These are phyloP conservation scores for Cheilosia pagana DNA, from an alignment of 2,888 invertebrate species.

Conservation along the genomic window DNA sequence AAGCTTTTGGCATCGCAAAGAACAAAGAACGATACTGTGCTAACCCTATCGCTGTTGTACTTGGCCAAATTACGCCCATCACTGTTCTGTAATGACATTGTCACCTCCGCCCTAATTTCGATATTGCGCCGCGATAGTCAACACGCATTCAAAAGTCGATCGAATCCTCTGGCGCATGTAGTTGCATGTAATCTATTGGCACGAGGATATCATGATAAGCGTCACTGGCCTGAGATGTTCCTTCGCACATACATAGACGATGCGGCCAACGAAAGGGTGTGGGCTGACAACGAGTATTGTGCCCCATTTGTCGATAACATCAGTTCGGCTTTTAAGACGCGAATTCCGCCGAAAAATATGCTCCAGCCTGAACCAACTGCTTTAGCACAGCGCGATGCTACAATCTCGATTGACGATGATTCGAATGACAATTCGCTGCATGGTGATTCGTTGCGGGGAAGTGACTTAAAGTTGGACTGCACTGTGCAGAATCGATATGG, in stretches of 20 bases:
- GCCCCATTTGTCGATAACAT: conserved; percentile 96
- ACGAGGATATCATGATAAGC: conserved; percentile 91
- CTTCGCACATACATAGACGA: conserved; percentile 97
- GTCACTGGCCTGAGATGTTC: conserved; percentile 96
- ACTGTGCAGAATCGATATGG: conserved; percentile 85
- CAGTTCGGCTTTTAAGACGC: conserved; percentile 84
- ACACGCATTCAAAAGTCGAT: conserved; percentile 90
- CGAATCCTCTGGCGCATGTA: conserved; percentile 91
- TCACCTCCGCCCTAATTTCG: conserved; percentile 91
- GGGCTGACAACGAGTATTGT: conserved; percentile 97
- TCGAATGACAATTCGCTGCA: conserved; percentile 81
- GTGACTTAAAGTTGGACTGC: conserved; percentile 84
- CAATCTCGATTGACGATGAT: conserved; percentile 84
- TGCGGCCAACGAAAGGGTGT: conserved; percentile 95
- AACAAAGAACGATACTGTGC: conserved; percentile 90
- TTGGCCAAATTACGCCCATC: conserved; percentile 91
- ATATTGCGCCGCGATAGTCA: conserved; percentile 90
- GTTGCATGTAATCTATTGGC: conserved; percentile 93
- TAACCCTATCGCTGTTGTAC: conserved; percentile 91
- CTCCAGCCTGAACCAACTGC: conserved; percentile 74
- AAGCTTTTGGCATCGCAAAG: conserved; percentile 90
- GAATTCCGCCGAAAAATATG: conserved; percentile 80
- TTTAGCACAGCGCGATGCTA: conserved; percentile 74
- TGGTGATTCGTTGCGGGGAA: conserved; percentile 83
- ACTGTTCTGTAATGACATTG: conserved; percentile 90